A percentile compares a stretch with the other conserved stretches of the same genome.
These are phyloP conservation scores for Urocyon cinereoargenteus DNA, from an alignment of 2,797 vertebrate species.

Conservation along the genomic window DNA sequence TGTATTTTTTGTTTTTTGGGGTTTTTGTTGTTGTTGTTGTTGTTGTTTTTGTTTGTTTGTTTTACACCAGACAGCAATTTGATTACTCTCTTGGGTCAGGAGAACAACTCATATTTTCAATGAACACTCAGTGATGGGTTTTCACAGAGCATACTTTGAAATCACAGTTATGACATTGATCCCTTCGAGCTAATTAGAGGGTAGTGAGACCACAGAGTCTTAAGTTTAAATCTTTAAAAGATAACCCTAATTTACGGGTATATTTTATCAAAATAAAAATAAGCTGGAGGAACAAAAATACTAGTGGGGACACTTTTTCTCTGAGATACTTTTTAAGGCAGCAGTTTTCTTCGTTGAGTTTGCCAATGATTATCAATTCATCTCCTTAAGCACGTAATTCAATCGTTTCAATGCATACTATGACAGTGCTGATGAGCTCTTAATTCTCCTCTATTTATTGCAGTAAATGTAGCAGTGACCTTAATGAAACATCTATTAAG, in stretches of 20 bases:
- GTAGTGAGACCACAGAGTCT: slow-evolving; percentile 51
- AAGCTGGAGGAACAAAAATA: slow-evolving; percentile 55
- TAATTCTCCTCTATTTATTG: slow-evolving; percentile 87
- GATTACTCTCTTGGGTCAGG: slow-evolving; percentile 75
- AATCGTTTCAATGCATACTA: slow-evolving; percentile 75
- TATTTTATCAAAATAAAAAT: slow-evolving; percentile 70
- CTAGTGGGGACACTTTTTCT: not conserved
- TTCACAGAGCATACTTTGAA: not conserved
- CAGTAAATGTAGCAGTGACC: slow-evolving; percentile 83
- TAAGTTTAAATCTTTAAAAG: slow-evolving; percentile 1
- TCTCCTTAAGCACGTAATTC: slow-evolving; percentile 86
- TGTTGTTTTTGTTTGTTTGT: not conserved
- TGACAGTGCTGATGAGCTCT: slow-evolving; percentile 86
- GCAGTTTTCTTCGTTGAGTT: slow-evolving; percentile 73
- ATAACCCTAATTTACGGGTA: slow-evolving; percentile 57
- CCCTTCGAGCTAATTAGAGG: slow-evolving; percentile 49
- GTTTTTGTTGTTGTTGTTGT: too few species aligned
- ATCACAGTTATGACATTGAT: not conserved
- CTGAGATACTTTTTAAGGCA: slow-evolving; percentile 62
- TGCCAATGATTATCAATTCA: slow-evolving; percentile 84
- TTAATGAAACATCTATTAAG: slow-evolving; percentile 87
- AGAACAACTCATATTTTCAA: slow-evolving; percentile 68
- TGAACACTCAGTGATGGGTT: not conserved
- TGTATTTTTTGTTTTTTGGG: not conserved
- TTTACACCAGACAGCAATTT: slow-evolving; percentile 65